phyloP scores from a whole-genome alignment of 2,888 invertebrate genomes.

The Syrphus vitripennis region DNA sequence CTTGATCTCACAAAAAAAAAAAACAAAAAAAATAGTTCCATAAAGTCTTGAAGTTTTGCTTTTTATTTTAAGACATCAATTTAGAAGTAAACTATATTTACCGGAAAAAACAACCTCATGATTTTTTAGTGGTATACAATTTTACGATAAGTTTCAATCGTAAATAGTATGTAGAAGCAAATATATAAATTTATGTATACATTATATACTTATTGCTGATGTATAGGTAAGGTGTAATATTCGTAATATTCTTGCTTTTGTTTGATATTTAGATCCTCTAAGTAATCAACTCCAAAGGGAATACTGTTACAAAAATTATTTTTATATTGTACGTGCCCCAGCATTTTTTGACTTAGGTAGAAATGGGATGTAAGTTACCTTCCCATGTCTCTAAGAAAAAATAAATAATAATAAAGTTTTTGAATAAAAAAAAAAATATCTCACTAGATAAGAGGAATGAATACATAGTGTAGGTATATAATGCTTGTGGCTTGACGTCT shows the following conservation, averaged over 20 bases:
- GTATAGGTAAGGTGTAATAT: no score
- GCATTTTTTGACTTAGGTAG: neutral
- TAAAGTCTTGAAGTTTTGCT: neutral
- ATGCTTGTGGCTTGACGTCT: neutral
- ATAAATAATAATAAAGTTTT: neutral
- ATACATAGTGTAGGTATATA: neutral
- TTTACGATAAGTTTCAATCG: constrained; percentile 11
- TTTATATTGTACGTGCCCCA: constrained; percentile 12
- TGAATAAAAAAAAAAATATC: constrained; percentile 10
- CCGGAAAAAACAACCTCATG: constrained; percentile 5
- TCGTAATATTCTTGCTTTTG: neutral
- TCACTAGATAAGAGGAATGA: neutral
- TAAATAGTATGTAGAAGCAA: constrained; percentile 12
- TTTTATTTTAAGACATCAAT: neutral
- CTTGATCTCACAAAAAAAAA: neutral
- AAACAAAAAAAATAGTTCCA: neutral
- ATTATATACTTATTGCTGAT: no score
- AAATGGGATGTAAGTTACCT: neutral
- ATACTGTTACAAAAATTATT: neutral
- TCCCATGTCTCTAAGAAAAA: neutral
- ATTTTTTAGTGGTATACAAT: constrained; percentile 1
- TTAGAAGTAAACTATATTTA: neutral
- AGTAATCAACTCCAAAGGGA: constrained; percentile 6
- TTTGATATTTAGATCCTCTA: neutral
- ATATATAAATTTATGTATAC: neutral